These are phyloP conservation scores for Scophthalmus maximus DNA, from an alignment of 2,113 vertebrate genomes.

Conservation along the genomic window DNA sequence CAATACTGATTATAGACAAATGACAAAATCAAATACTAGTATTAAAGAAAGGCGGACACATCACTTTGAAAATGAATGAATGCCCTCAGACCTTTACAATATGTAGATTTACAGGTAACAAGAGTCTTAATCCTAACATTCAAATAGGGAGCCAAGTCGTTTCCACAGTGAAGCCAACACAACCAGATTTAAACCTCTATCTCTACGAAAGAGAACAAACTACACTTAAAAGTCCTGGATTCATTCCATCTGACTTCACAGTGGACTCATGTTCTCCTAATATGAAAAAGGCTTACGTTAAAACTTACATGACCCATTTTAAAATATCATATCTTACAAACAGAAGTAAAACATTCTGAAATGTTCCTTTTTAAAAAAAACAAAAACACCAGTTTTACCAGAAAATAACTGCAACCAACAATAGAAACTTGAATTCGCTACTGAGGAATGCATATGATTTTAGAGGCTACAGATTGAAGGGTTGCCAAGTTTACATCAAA, in stretches of 20 bases:
- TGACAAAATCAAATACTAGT: slow-evolving; percentile 58
- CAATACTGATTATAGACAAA: slow-evolving; percentile 71
- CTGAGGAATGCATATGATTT: slow-evolving; percentile 94
- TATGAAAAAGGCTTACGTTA: slow-evolving; percentile 42
- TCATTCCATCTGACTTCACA: slow-evolving; percentile 38
- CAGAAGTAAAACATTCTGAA: slow-evolving; percentile 53
- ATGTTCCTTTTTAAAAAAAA: slow-evolving; percentile 37
- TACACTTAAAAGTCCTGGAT: slow-evolving; percentile 34
- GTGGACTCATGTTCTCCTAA: slow-evolving; percentile 51
- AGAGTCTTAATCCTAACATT: slow-evolving; percentile 49
- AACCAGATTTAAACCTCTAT: slow-evolving; percentile 41
- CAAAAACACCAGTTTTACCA: slow-evolving; percentile 65
- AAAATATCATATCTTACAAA: slow-evolving; percentile 68
- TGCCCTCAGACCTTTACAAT: slow-evolving; percentile 69
- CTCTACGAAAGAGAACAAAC: slow-evolving; percentile 45
- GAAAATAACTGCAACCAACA: slow-evolving; percentile 63
- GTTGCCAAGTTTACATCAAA: slow-evolving; percentile 88
- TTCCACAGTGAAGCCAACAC: slow-evolving; percentile 47
- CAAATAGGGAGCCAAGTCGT: slow-evolving; percentile 50
- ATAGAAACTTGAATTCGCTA: slow-evolving; percentile 71
- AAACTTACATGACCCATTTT: slow-evolving; percentile 56
- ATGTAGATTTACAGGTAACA: slow-evolving; percentile 63
- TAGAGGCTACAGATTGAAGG: slow-evolving; percentile 88
- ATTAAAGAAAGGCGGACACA: slow-evolving; percentile 41
- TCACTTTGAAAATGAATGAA: slow-evolving; percentile 73